Percentiles rank a stretch among this genome's conserved stretches.
phyloP scores from a whole-genome alignment of 2,888 invertebrate species.

The Perizoma affinitatum region DNA sequence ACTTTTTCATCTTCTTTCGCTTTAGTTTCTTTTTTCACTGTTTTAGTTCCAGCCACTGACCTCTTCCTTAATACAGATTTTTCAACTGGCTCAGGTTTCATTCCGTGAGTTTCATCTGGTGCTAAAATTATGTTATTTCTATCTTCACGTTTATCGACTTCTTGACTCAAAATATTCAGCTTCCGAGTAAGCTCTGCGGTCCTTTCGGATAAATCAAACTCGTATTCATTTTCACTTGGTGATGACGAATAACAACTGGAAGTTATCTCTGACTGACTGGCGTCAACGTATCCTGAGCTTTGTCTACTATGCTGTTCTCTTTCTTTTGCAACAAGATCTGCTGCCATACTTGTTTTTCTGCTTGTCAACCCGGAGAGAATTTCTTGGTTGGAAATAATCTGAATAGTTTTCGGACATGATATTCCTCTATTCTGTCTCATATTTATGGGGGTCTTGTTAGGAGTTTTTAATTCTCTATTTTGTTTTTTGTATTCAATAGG shows the following conservation, averaged over 20 bases:
- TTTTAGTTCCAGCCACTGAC: conserved; percentile 52
- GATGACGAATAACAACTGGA: conserved; percentile 81
- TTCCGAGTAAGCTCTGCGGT: conserved; percentile 76
- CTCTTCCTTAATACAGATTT: conserved; percentile 65
- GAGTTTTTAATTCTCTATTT: conserved; percentile 81
- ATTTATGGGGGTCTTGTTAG: conserved; percentile 73
- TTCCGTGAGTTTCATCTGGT: conserved; percentile 45
- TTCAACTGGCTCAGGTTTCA: conserved; percentile 42
- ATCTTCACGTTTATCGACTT: conserved; percentile 62
- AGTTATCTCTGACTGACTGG: conserved; percentile 80
- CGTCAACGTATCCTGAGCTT: conserved; percentile 78
- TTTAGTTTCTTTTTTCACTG: conserved; percentile 47
- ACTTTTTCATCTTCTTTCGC: conserved; percentile 51
- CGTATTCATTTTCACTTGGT: conserved; percentile 80
- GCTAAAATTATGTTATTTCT: conserved; percentile 56
- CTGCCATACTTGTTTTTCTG: conserved; percentile 62
- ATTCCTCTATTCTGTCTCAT: conserved; percentile 68
- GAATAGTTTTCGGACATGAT: conserved; percentile 81
- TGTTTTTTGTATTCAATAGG: conserved; percentile 63
- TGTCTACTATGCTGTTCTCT: conserved; percentile 64
- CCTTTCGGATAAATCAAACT: conserved; percentile 76
- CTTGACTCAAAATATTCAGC: conserved; percentile 70
- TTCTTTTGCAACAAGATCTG: conserved; percentile 38
- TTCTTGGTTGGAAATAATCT: conserved; percentile 79
- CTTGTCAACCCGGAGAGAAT: conserved; percentile 78